A percentile compares a stretch with the other conserved stretches of the same genome.
phyloP scores from a whole-genome alignment of 2,113 vertebrate genomes.

The Nymphicus hollandicus region DNA sequence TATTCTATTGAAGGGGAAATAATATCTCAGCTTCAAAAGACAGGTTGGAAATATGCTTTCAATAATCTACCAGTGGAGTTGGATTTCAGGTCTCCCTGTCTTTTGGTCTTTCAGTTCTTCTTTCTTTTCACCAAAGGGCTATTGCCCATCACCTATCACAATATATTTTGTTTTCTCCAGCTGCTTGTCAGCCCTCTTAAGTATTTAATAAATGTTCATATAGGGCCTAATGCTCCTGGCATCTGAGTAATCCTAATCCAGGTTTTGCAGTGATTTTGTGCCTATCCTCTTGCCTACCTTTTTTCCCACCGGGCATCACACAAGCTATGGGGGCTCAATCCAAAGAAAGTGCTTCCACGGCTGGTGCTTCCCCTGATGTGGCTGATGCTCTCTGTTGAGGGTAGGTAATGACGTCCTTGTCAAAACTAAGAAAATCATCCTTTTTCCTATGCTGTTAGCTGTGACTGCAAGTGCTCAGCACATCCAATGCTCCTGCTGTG shows the following conservation, averaged over 20 bases:
- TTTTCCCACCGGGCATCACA: not conserved
- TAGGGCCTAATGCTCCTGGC: not conserved
- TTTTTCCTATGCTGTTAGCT: not conserved
- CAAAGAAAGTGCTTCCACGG: not conserved
- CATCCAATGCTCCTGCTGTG: fast-evolving
- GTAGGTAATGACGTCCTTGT: not conserved
- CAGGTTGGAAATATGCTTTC: not conserved
- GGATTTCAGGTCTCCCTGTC: not conserved
- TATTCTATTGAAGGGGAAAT: conserved; percentile 15
- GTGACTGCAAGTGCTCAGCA: not conserved
- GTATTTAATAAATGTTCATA: not conserved
- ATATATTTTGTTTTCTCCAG: not conserved
- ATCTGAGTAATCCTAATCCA: not conserved
- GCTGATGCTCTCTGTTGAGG: not conserved
- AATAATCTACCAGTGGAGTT: conserved; percentile 20
- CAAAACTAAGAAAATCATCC: not conserved
- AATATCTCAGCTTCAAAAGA: not conserved
- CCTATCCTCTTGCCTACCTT: not conserved
- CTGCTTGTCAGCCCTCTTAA: conserved; percentile 3
- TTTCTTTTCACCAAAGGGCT: not conserved
- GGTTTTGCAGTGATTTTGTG: not conserved
- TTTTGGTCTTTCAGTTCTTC: not conserved
- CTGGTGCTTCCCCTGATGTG: not conserved
- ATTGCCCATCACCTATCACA: not conserved
- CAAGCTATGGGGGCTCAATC: not conserved